Base-by-base conservation (phyloP, 2,113 vertebrate species). In the Pseudorectes ferrugineus region DNA sequence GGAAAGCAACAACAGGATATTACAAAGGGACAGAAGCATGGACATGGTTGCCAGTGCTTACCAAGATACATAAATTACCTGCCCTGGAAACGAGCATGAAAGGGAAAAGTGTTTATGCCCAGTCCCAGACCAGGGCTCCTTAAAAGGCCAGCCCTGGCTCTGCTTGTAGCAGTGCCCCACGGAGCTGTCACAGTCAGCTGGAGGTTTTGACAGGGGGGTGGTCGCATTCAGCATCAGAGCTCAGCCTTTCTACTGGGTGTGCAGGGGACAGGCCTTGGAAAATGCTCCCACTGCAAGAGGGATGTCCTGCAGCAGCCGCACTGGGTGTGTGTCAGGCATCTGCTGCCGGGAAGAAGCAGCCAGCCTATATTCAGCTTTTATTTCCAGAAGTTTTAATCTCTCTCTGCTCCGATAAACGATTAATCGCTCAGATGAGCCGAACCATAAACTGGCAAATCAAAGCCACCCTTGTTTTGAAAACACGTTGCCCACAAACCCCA, bases 1-100 rank as follows among this genome's bases (percentile, higher is more conserved):
- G 89, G 85, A 93, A 94, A 95, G 93, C 40, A 95, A 93, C 96
- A 96, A 96, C 92, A 96, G 95, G 92, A 93, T 96, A 86, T 96
- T 91, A 93, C 85, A 73, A 73, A 88, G 72, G 78, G 92, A 83
- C 88, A 88, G 75, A 94, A 92, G 67, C 51, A 72, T 12, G 75
- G 92, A 86, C 72, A 13, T 10, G 31, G 72, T 33, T 93, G 68
- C 90, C 85, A 81, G 68, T 35, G 63, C 93, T 93, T 68, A 96
- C 92, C 88, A 93, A 96, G 65, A 35, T 22, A 55, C 40, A 94
- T 94, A 84, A 96, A 94, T 90, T 94, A 93, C 76, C 48, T 93
- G 72, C 36, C 42, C 48, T 74, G 85, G 52, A 84, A 95, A 59
- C 49, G 29, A 80, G 78, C 26, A 15, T 21, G 59, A 66, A 74